Percentiles rank a stretch among this genome's conserved stretches.
Evolutionary conservation across 2,797 vertebrate genomes (phyloP).

Genomic region (Catamblyrhynchus diadema): DNA sequence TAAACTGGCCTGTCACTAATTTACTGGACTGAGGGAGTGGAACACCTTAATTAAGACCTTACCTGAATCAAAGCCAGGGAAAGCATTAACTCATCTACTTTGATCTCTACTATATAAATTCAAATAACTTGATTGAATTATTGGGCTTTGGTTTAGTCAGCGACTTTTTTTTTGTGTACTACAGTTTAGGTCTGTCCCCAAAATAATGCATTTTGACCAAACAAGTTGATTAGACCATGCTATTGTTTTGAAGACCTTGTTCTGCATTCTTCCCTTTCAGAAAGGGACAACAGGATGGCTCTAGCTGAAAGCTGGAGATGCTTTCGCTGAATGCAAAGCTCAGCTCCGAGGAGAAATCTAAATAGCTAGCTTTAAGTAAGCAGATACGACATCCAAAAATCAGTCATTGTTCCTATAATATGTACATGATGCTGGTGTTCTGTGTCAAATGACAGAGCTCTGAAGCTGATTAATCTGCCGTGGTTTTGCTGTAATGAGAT

Average conservation of each 20-base stretch:
- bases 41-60: not conserved
- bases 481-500: not conserved
- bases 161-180: not conserved
- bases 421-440: fast-evolving
- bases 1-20: not conserved
- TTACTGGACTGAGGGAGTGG: not conserved
- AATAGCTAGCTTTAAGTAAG: not conserved
- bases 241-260: not conserved
- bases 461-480: not conserved
- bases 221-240: not conserved
- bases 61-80: not conserved
- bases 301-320: not conserved
- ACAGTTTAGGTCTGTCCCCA: not conserved
- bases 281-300: not conserved
- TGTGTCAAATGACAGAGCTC: not conserved
- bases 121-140: not conserved
- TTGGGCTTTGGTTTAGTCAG: no score
- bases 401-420: not conserved
- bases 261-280: not conserved
- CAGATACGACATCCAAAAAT: not conserved
- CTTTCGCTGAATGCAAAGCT: not conserved
- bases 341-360: not conserved
- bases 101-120: not conserved
- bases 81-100: not conserved
- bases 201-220: not conserved